Evolutionary conservation across 1,140 invertebrate species (phyloP), one percentile per base, ranked within the genome.

Genomic region (Heliconius hewitsoni): DNA sequence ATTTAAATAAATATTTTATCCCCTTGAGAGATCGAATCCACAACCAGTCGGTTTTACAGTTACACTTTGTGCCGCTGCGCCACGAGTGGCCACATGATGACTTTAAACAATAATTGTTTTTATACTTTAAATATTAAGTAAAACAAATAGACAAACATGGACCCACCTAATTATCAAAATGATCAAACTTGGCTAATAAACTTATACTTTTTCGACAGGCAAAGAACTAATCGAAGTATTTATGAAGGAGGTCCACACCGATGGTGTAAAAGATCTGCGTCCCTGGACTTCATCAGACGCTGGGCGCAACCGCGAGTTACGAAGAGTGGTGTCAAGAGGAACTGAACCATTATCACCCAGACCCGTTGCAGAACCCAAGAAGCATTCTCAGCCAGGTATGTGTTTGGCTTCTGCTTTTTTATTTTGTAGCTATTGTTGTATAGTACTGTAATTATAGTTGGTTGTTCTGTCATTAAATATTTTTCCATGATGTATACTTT

Each of bases 161-260:
- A 46, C 16, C 42, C 42, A n/a, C 16, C 1, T 55, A 8, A n/a
- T n/a, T 55, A 55, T 55, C 19, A 60, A 23, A 23, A 60, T n/a
- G n/a, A 27, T 23, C 19, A 27, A 23, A 60, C 1, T 60, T 60
- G 8, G 3, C 9, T 23, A 60, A 60, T 9, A 46, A 16, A 16
- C 19, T 23, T 0, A 23, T 66, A 66, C n/a, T 66, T 16, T 72
- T 72, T 9, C 71, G 18, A 39, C 97, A 97, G 98, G 98, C 46
- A 99, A 99, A 92, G 98, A 99, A 95, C 98, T 99, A 37, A 98
- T 99, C 86, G 98, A 99, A 93, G 97, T 96, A 93, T 99, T 98
- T 92, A 97, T 99, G 86, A 96, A 96, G 78, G 96, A 98, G 88
- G 94, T 99, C 37, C 95, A 96, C 82, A 96, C 96, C 30, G 97